Evolutionary conservation across 2,888 invertebrate genomes (phyloP).

Genomic region (Rhagonycha lutea): DNA sequence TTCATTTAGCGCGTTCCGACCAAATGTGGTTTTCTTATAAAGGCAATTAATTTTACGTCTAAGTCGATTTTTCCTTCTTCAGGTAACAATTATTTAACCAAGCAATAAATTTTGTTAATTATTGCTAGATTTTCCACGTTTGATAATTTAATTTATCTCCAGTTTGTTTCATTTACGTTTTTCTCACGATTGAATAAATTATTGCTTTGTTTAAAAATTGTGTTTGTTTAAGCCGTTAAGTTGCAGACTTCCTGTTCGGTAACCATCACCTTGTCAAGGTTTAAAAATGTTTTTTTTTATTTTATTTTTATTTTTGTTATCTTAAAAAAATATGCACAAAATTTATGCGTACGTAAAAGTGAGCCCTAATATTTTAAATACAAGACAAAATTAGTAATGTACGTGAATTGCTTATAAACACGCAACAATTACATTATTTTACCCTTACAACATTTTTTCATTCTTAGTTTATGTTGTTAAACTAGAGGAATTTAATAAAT

Average conservation of each 20-base stretch:
- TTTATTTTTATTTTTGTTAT: background rate
- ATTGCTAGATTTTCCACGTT: background rate
- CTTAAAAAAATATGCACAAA: background rate
- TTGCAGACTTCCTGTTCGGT: no score
- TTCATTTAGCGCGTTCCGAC: background rate
- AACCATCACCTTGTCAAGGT: no score
- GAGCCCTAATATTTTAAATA: conserved; percentile 8
- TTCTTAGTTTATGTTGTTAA: background rate
- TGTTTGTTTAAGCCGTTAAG: no score
- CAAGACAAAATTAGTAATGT: conserved; percentile 7
- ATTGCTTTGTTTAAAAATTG: no score
- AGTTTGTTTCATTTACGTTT: background rate
- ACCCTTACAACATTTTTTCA: background rate
- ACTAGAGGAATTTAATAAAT: background rate
- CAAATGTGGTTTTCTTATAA: background rate
- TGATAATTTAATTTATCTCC: background rate
- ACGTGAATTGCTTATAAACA: conserved; percentile 13
- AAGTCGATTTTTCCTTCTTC: background rate
- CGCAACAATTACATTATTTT: conserved; percentile 8
- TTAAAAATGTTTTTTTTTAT: background rate
- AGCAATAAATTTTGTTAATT: conserved; percentile 1
- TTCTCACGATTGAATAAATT: background rate
- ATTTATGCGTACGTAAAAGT: background rate
- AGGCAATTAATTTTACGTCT: background rate
- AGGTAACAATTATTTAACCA: background rate